Percentiles rank a stretch among this genome's conserved stretches.
These are phyloP conservation scores for Nematopogon swammerdamellus DNA, from an alignment of 2,888 invertebrate species.

Conservation along the genomic window DNA sequence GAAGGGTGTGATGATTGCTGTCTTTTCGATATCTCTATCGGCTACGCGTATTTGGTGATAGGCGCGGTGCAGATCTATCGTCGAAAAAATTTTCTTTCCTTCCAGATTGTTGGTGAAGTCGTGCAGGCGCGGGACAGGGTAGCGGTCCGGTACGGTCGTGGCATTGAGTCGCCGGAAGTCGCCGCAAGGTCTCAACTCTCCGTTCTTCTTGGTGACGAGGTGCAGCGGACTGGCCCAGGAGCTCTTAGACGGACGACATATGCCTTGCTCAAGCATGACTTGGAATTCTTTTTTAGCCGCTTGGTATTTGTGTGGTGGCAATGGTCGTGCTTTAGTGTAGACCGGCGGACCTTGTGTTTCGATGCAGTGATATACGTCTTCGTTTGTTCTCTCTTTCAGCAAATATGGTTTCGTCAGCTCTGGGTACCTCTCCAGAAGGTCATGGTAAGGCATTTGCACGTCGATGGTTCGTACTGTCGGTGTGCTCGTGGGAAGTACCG, in stretches of 20 bases:
- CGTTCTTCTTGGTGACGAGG: conserved; percentile 2
- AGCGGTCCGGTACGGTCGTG: conserved; percentile 11
- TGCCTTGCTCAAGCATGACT: conserved; percentile 15
- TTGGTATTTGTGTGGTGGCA: background rate
- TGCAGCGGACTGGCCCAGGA: conserved; percentile 4
- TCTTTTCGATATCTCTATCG: conserved; percentile 21
- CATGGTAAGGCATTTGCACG: no score
- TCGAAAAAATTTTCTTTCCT: background rate
- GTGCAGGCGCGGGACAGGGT: conserved; percentile 4
- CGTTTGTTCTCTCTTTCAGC: background rate
- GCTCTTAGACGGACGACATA: conserved; percentile 15
- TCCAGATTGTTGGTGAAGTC: conserved; percentile 4
- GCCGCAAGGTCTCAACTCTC: conserved; percentile 16
- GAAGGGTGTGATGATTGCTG: conserved; percentile 18
- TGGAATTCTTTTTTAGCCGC: conserved; percentile 6
- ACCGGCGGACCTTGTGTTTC: conserved; percentile 4
- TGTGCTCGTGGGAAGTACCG: no score
- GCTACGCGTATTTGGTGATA: conserved; percentile 24
- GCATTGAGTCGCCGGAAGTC: conserved; percentile 24
- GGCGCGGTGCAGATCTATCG: conserved; percentile 15
- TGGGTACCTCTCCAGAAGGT: no score
- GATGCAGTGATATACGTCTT: conserved; percentile 2
- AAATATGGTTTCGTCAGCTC: no score
- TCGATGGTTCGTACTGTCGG: no score
- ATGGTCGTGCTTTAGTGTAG: background rate